phyloP scores from a whole-genome alignment of 1,140 invertebrate genomes.

The Bombus haemorrhoidalis region DNA sequence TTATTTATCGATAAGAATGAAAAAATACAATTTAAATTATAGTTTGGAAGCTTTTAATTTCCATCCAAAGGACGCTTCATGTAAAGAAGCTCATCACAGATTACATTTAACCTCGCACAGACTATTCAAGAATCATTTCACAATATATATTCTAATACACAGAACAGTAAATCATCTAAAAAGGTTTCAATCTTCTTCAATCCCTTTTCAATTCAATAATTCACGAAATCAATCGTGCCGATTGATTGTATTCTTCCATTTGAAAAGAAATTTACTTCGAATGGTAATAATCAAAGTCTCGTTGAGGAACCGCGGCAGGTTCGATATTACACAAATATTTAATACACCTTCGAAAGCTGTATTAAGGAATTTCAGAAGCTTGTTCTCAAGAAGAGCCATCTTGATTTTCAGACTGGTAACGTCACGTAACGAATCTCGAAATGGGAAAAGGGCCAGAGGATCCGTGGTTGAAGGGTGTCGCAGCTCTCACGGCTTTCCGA shows the following conservation, averaged over 20 bases:
- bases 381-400: not conserved
- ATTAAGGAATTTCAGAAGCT: not conserved
- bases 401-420: not conserved
- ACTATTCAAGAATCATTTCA: too few relatives aligned
- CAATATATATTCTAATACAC: too few relatives aligned
- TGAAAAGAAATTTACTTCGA: not conserved
- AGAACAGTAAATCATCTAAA: too few relatives aligned
- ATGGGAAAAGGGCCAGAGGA: conserved; percentile 21
- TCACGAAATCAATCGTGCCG: not conserved
- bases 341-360: conserved; percentile 6
- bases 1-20: too few relatives aligned
- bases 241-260: not conserved
- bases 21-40: too few relatives aligned
- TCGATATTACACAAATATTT: conserved; percentile 10
- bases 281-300: conserved; percentile 42
- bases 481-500: conserved; percentile 39
- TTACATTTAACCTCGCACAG: too few relatives aligned
- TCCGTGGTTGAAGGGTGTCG: conserved; percentile 18
- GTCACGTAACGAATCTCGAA: conserved; percentile 38
- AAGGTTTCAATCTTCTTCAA: not conserved
- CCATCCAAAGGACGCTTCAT: too few relatives aligned
- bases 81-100: too few relatives aligned
- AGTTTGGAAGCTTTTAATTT: too few relatives aligned
- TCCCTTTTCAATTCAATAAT: not conserved
- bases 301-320: not conserved